A percentile compares a stretch with the other conserved stretches of the same genome.
These are phyloP conservation scores for Phengaris arion DNA, from an alignment of 2,888 invertebrate species.

Conservation along the genomic window DNA sequence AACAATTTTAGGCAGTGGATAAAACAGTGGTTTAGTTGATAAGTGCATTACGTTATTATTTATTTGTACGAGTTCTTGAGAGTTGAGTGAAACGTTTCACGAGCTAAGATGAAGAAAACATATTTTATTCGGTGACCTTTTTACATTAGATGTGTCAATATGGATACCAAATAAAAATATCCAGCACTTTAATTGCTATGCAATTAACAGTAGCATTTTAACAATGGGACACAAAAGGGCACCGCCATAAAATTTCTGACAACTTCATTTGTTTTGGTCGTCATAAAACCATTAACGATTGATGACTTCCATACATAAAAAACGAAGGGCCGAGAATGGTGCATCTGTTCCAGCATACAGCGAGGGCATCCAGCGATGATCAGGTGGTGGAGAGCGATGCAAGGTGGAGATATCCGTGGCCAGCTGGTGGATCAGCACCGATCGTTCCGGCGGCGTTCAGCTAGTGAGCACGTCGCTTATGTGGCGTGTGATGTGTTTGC, in stretches of 20 bases:
- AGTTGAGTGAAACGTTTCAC: constrained; percentile 42
- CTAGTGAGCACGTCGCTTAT: constrained; percentile 67
- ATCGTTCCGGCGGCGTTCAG: constrained; percentile 51
- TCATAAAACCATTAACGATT: constrained; percentile 66
- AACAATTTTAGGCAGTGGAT: constrained; percentile 41
- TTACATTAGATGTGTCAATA: constrained; percentile 61
- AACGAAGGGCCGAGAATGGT: constrained; percentile 64
- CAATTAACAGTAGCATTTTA: constrained; percentile 61
- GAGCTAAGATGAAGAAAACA: constrained; percentile 56
- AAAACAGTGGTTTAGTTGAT: constrained; percentile 37
- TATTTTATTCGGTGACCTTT: constrained; percentile 68
- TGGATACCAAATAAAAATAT: constrained; percentile 54
- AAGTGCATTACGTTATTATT: constrained; percentile 20
- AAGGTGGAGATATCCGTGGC: constrained; percentile 51
- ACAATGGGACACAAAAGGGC: constrained; percentile 74
- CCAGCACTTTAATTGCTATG: constrained; percentile 53
- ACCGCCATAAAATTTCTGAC: constrained; percentile 71
- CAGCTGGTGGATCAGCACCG: constrained; percentile 38
- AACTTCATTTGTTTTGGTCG: constrained; percentile 54
- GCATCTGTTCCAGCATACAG: constrained; percentile 52
- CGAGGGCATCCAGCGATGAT: constrained; percentile 67
- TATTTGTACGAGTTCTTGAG: constrained; percentile 43
- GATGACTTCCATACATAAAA: constrained; percentile 59
- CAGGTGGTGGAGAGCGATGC: constrained; percentile 64
- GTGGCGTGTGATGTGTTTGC: constrained; percentile 85